These are phyloP conservation scores for Aptenodytes forsteri DNA, from an alignment of 2,113 vertebrate genomes.

Conservation along the genomic window DNA sequence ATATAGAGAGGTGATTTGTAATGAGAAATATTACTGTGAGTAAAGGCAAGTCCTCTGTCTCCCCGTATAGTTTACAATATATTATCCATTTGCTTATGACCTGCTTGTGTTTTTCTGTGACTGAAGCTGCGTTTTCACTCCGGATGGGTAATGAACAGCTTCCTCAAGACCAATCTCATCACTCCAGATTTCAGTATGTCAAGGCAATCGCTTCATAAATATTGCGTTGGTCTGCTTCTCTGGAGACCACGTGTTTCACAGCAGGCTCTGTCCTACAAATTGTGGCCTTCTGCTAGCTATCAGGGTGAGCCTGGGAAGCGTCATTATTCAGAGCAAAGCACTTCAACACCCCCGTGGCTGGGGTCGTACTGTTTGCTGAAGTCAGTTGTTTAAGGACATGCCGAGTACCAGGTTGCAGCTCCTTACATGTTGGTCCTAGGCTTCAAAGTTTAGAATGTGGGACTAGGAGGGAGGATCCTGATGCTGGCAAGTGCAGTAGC, in stretches of 20 bases:
- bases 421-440: rapidly evolving
- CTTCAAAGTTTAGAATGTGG: neutral
- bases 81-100: constrained; percentile 31
- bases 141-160: constrained; percentile 17
- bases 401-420: neutral
- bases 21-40: constrained; percentile 63
- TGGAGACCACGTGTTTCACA: neutral
- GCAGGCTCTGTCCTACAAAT: neutral
- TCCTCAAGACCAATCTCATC: constrained; percentile 55
- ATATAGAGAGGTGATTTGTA: neutral
- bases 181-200: neutral
- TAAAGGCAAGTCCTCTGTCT: constrained; percentile 48
- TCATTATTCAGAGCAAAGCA: neutral
- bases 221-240: neutral
- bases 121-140: neutral
- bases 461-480: neutral
- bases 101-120: neutral
- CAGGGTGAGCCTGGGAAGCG: neutral
- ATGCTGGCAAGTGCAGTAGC: neutral
- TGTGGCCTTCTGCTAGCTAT: neutral
- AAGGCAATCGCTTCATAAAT: constrained; percentile 51
- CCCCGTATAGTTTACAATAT: constrained; percentile 22
- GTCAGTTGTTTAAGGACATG: neutral
- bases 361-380: neutral
- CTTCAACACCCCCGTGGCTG: neutral